These are phyloP conservation scores for Percopsis omiscomaycus DNA, from an alignment of 2,797 vertebrate genomes.

Conservation along the genomic window DNA sequence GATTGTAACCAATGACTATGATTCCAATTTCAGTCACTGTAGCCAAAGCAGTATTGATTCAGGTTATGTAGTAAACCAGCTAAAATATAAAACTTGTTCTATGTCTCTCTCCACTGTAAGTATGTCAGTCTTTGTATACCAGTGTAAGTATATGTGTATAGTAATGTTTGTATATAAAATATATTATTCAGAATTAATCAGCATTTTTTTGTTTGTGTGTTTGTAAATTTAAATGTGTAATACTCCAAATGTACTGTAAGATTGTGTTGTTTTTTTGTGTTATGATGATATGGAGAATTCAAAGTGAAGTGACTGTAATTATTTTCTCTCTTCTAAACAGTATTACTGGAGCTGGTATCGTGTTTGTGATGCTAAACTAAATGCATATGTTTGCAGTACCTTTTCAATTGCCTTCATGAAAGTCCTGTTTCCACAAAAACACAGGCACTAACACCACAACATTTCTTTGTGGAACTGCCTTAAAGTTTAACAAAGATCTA, in stretches of 20 bases:
- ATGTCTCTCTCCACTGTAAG: conserved; percentile 55
- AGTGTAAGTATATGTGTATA: conserved; percentile 74
- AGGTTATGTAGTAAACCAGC: conserved; percentile 62
- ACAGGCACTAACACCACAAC: conserved; percentile 9
- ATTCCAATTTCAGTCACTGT: conserved; percentile 4
- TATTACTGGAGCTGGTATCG: conserved; percentile 34
- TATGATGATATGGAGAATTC: conserved; percentile 13
- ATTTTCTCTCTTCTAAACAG: conserved; percentile 27
- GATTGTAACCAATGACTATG: too few relatives aligned
- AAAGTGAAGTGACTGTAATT: conserved; percentile 38
- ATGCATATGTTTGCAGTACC: conserved; percentile 51
- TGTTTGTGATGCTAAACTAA: conserved; percentile 40
- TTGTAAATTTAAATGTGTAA: conserved; percentile 62
- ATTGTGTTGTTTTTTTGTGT: conserved; percentile 40
- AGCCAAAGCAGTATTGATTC: conserved; percentile 49
- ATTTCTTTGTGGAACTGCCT: conserved; percentile 12
- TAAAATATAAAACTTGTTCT: conserved; percentile 50
- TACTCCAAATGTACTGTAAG: conserved; percentile 65
- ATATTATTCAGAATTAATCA: conserved; percentile 76
- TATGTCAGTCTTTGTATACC: conserved; percentile 56
- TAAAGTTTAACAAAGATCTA: conserved; percentile 14
- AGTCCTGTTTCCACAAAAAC: conserved; percentile 3
- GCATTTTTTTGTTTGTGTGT: conserved; percentile 57
- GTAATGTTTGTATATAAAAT: conserved; percentile 73
- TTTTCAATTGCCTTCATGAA: conserved; percentile 28